Evolutionary conservation across 2,113 vertebrate genomes (phyloP).

Genomic region (Halcyon senegalensis): DNA sequence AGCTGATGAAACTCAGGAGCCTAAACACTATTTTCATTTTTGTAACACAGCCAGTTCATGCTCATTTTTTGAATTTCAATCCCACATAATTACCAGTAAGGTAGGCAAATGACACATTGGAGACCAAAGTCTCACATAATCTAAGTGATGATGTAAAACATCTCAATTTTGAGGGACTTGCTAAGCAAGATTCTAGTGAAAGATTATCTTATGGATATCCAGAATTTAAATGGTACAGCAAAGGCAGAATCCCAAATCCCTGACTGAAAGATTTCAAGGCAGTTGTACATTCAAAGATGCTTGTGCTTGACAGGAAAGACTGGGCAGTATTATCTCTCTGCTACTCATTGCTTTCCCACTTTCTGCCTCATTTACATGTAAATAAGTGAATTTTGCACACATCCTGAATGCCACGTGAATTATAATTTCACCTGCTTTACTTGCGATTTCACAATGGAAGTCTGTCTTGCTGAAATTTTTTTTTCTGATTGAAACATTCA

Average conservation of each 20-base stretch:
- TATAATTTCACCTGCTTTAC: background rate
- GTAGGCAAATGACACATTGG: background rate
- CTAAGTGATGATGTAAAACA: background rate
- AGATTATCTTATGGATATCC: background rate
- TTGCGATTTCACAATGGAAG: background rate
- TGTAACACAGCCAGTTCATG: background rate
- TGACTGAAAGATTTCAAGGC: background rate
- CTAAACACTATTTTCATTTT: background rate
- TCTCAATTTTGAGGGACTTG: background rate
- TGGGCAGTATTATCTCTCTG: background rate
- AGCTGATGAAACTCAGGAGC: background rate
- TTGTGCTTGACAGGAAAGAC: background rate
- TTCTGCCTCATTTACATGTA: conserved; percentile 1
- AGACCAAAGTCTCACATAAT: background rate
- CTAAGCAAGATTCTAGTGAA: background rate
- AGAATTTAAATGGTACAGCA: background rate
- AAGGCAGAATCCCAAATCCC: background rate
- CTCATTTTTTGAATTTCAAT: background rate
- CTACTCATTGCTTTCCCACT: background rate
- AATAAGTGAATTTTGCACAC: conserved; percentile 21
- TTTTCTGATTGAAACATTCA: background rate
- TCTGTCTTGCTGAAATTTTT: background rate
- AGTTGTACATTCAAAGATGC: background rate
- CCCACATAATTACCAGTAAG: background rate
- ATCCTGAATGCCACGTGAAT: background rate